Conservation (phyloP, 2,888 invertebrate genomes). For the Sarcophaga carnaria region DNA sequence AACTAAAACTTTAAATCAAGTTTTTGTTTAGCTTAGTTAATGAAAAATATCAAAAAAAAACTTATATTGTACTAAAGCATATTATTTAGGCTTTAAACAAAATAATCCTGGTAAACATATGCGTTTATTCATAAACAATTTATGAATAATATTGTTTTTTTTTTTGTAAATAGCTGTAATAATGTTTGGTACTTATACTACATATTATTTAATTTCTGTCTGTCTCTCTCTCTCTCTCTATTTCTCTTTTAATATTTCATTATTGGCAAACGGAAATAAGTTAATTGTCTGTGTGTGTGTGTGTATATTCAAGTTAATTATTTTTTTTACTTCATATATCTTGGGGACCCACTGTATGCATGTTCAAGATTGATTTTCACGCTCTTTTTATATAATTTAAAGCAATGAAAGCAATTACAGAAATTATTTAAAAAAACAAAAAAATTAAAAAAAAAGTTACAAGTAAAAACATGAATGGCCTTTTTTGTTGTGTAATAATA, state of each 20-base stretch:
- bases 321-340: slow-evolving; percentile 24
- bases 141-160: slow-evolving; percentile 46
- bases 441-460: slow-evolving; percentile 19
- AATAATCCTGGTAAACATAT: slow-evolving; percentile 18
- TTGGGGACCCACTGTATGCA: slow-evolving; percentile 68
- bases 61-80: slow-evolving; percentile 61
- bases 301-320: slow-evolving; percentile 37
- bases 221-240: slow-evolving; percentile 38
- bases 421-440: background rate
- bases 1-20: slow-evolving; percentile 22
- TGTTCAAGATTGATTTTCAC: slow-evolving; percentile 54
- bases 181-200: slow-evolving; percentile 49
- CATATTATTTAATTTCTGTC: background rate
- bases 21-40: slow-evolving; percentile 55
- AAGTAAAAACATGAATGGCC: slow-evolving; percentile 25
- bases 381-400: slow-evolving; percentile 45
- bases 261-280: slow-evolving; percentile 44
- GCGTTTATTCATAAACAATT: slow-evolving; percentile 20
- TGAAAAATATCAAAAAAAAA: slow-evolving; percentile 44
- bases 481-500: background rate
- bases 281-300: slow-evolving; percentile 60
- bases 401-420: slow-evolving; percentile 25
- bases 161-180: slow-evolving; percentile 67
- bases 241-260: background rate
- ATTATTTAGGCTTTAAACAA: slow-evolving; percentile 52